Evolutionary conservation across 1,140 invertebrate species (phyloP), one percentile per base, ranked within the genome.

Genomic region (Hyles vespertilio): DNA sequence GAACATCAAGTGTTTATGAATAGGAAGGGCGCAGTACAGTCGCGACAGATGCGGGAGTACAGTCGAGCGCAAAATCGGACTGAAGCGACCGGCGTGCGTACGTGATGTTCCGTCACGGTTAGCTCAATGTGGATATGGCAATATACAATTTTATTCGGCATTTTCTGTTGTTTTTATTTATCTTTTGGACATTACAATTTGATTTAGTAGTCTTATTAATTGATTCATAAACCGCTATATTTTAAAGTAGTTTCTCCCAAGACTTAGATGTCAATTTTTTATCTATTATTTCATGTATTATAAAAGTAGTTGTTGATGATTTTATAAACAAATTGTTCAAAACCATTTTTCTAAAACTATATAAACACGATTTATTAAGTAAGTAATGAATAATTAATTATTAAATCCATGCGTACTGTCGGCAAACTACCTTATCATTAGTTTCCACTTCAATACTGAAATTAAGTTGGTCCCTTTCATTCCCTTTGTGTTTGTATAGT

Each of bases 401-500:
- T 1, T 43, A 40, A n/a, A 54, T 44, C 32, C 11, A 54, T 12
- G 52, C 43, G 32, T n/a, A 51, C 40, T 32, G 22, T 22, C 22
- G 22, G 33, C 48, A 45, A 54, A 79, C 73, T 77, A 79, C 74
- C 71, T 87, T 87, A 85, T 85, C 81, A 77, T 82, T 84, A 84
- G 77, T 87, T 87, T 76, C 79, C 81, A 84, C 80, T 70, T 80
- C 73, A 79, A 81, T 82, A 81, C 72, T 74, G 68, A 78, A 83
- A 82, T 81, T 67, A 76, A 79, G 77, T 81, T 69, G 69, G 77
- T 65, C 82, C 82, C 77, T 82, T 78, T 75, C 71, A 68, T 78
- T 71, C 77, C 79, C 81, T 86, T 81, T 79, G 72, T 85, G 84
- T 84, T 86, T 87, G 83, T 80, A 69, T 82, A 79, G 83, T 86